phyloP scores from a whole-genome alignment of 2,888 invertebrate species.

The Lepidocyrtinus sp. region DNA sequence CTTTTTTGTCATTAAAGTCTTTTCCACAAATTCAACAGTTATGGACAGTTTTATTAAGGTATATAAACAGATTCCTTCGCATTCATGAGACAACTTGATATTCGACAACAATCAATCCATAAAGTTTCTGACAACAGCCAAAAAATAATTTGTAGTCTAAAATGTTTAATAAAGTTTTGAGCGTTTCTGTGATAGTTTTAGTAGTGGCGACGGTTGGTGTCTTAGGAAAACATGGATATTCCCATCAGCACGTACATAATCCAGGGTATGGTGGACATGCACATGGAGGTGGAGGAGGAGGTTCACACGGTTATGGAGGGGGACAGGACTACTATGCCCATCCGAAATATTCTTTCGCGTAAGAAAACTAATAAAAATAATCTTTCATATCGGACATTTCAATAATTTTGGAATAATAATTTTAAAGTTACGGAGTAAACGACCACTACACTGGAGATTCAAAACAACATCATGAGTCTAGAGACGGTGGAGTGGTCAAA shows the following conservation, averaged over 20 bases:
- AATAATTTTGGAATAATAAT: not conserved
- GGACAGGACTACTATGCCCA: slow-evolving; percentile 56
- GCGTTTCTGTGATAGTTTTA: slow-evolving; percentile 30
- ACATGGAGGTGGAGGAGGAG: slow-evolving; percentile 37
- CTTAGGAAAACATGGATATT: slow-evolving; percentile 60
- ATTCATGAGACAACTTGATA: slow-evolving; percentile 8
- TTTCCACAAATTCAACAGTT: not conserved
- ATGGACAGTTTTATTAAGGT: slow-evolving; percentile 39
- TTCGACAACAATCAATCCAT: no score
- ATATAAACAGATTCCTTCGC: slow-evolving; percentile 30
- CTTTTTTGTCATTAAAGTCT: slow-evolving; percentile 20
- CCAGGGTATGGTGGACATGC: slow-evolving; percentile 61
- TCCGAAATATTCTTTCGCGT: slow-evolving; percentile 57
- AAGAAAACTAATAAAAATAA: not conserved
- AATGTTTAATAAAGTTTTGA: no score
- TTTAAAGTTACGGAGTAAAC: slow-evolving; percentile 59
- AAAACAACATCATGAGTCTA: slow-evolving; percentile 80
- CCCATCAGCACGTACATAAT: slow-evolving; percentile 62
- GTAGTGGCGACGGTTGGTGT: slow-evolving; percentile 43
- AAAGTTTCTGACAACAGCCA: no score
- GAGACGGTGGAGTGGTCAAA: slow-evolving; percentile 81
- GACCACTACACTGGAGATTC: slow-evolving; percentile 66
- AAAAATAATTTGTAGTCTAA: no score
- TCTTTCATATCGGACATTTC: not conserved
- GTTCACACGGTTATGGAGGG: slow-evolving; percentile 41